phyloP scores from a whole-genome alignment of 2,888 invertebrate genomes.

The Polyommatus iphigenia region DNA sequence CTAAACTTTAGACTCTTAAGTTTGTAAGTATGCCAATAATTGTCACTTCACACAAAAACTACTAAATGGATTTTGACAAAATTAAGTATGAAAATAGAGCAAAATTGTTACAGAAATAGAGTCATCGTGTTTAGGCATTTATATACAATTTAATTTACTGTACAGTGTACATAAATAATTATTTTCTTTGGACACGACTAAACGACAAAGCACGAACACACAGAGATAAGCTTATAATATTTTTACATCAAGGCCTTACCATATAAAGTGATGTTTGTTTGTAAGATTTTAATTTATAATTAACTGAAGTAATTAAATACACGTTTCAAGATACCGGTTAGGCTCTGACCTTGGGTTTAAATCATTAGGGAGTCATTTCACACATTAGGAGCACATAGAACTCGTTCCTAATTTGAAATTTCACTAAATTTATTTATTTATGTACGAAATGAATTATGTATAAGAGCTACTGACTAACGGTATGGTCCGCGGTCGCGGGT shows the following conservation, averaged over 20 bases:
- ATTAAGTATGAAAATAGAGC: too few relatives aligned
- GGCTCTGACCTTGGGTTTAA: constrained; percentile 12
- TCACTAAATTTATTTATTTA: constrained; percentile 8
- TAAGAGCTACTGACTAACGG: constrained; percentile 10
- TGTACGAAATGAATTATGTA: constrained; percentile 13
- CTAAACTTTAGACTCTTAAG: too few relatives aligned
- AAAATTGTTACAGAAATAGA: too few relatives aligned
- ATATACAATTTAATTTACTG: too few relatives aligned
- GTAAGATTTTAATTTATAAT: constrained; percentile 23
- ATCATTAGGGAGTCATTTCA: constrained; percentile 28
- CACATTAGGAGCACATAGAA: background rate
- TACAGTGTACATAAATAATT: too few relatives aligned
- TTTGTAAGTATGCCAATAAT: too few relatives aligned
- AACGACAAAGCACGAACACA: background rate
- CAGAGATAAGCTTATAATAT: too few relatives aligned
- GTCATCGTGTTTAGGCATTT: too few relatives aligned
- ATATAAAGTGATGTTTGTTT: constrained; percentile 16
- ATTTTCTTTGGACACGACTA: too few relatives aligned
- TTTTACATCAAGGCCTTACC: background rate
- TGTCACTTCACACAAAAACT: too few relatives aligned
- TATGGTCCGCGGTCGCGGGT: background rate
- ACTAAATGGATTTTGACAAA: too few relatives aligned
- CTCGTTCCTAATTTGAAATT: constrained; percentile 9
- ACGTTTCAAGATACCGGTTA: background rate
- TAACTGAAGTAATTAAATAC: constrained; percentile 24